phyloP scores from a whole-genome alignment of 2,113 vertebrate genomes.

The Holacanthus passer region DNA sequence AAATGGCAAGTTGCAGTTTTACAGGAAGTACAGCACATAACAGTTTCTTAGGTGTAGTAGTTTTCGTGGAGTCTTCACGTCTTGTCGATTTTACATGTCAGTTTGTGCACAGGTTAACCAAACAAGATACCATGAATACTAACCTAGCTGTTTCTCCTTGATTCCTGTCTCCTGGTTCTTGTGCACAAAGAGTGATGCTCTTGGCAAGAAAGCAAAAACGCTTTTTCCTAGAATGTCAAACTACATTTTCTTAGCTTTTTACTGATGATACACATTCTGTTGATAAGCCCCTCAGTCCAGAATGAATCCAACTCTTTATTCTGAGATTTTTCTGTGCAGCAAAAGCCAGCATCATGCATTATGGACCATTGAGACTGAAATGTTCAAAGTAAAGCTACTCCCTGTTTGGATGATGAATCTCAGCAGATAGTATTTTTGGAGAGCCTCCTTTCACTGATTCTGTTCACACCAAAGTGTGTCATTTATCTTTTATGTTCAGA shows the following conservation, averaged over 20 bases:
- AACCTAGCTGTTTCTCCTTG: not conserved
- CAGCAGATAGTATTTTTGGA: not conserved
- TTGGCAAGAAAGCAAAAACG: not conserved
- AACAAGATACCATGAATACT: not conserved
- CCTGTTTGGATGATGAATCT: not conserved
- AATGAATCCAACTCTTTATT: not conserved
- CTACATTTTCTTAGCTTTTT: not conserved
- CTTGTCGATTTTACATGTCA: not conserved
- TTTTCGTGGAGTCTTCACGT: not conserved
- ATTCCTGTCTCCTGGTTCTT: not conserved
- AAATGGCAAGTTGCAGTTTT: not conserved
- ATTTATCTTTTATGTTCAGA: constrained; percentile 22
- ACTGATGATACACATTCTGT: not conserved
- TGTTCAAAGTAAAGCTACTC: not conserved
- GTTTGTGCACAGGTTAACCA: not conserved
- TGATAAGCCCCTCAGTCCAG: not conserved
- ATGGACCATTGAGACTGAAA: not conserved
- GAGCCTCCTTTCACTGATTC: not conserved
- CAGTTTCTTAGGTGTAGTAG: not conserved
- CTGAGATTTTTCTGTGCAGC: not conserved
- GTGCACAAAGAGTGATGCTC: not conserved
- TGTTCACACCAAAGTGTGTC: not conserved
- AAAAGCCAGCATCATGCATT: not conserved
- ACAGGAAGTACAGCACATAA: not conserved
- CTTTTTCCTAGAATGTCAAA: not conserved